phyloP scores from a whole-genome alignment of 2,113 vertebrate genomes.

The Emberiza fucata region DNA sequence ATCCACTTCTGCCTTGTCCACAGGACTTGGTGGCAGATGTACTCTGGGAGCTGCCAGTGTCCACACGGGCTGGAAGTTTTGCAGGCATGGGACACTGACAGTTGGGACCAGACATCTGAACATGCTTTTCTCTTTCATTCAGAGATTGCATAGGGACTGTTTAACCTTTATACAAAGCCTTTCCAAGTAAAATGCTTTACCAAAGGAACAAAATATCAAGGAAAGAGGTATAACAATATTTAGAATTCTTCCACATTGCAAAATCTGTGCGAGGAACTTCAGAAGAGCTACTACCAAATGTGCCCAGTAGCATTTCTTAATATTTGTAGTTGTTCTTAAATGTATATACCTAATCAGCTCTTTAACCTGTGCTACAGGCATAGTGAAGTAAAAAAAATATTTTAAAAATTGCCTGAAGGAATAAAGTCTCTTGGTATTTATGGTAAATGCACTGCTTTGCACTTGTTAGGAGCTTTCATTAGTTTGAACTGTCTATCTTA shows the following conservation, averaged over 20 bases:
- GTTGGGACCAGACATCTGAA: background rate
- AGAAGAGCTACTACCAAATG: background rate
- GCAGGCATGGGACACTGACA: background rate
- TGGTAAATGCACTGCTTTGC: background rate
- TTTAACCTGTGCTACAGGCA: background rate
- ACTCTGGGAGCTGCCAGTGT: background rate
- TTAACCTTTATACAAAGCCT: background rate
- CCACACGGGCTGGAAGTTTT: background rate
- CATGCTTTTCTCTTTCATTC: background rate
- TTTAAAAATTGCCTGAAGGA: background rate
- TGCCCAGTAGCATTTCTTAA: background rate
- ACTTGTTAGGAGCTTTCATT: background rate
- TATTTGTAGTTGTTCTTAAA: background rate
- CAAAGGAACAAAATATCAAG: background rate
- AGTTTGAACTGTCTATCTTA: background rate
- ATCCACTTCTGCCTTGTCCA: background rate
- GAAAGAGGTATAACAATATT: background rate
- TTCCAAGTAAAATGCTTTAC: background rate
- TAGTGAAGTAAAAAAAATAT: background rate
- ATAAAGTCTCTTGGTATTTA: background rate
- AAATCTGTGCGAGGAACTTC: background rate
- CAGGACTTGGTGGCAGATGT: background rate
- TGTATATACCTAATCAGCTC: background rate
- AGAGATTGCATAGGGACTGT: background rate
- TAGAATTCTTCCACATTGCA: background rate